phyloP scores from a whole-genome alignment of 2,888 invertebrate species.

The Zygogramma bicolorata region DNA sequence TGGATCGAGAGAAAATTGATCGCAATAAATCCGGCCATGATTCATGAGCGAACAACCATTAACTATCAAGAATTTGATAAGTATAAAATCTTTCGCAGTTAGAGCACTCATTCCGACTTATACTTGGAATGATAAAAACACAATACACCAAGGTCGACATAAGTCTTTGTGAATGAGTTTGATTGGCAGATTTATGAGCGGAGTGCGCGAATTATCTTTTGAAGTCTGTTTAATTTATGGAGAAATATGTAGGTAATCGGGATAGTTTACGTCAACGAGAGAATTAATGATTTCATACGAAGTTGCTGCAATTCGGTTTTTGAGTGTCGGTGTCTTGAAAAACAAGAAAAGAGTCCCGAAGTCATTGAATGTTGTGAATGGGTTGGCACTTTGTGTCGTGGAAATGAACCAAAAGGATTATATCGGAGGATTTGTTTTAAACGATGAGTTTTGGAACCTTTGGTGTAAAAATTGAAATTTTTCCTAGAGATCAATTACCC shows the following conservation, averaged over 20 bases:
- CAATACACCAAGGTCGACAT: conserved; percentile 41
- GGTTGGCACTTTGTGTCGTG: too few species aligned
- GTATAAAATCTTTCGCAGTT: conserved; percentile 35
- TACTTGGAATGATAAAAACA: conserved; percentile 33
- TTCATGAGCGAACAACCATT: conserved; percentile 13
- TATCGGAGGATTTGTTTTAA: too few species aligned
- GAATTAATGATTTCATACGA: conserved; percentile 35
- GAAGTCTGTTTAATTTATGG: conserved; percentile 42
- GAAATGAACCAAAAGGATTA: too few species aligned
- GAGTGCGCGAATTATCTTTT: conserved; percentile 44
- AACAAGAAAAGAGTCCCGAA: neutral
- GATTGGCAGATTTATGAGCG: conserved; percentile 51
- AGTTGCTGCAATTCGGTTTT: neutral
- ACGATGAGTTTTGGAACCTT: too few species aligned
- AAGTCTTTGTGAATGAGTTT: conserved; percentile 40
- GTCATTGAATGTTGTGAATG: neutral
- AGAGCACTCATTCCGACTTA: conserved; percentile 22
- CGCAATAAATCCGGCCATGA: neutral
- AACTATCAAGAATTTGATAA: conserved; percentile 28
- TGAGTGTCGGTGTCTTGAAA: neutral
- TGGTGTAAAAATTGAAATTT: too few species aligned
- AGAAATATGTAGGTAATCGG: conserved; percentile 45
- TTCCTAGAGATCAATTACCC: too few species aligned
- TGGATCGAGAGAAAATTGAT: neutral
- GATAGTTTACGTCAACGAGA: conserved; percentile 35